phyloP scores from a whole-genome alignment of 1,140 invertebrate genomes.

The Brachionus koreanus region DNA sequence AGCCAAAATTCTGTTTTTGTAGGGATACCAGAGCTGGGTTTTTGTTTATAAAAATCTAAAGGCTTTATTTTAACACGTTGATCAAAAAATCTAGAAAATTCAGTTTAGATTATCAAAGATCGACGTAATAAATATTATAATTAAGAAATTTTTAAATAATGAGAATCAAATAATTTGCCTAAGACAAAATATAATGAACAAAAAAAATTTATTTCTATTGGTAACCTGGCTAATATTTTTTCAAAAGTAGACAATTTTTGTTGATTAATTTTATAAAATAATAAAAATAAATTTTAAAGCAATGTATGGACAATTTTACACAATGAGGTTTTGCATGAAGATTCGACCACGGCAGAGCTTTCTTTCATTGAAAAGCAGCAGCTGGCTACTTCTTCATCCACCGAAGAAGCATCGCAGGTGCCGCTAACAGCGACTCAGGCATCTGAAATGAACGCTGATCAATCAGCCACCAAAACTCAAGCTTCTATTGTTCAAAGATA shows the following conservation, averaged over 20 bases:
- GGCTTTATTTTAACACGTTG: neutral
- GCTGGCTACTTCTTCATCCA: neutral
- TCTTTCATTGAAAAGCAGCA: neutral
- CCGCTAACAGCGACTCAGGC: neutral
- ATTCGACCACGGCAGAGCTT: neutral
- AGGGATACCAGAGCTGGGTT: neutral
- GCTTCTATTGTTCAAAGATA: neutral
- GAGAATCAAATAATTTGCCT: neutral
- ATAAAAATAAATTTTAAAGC: neutral
- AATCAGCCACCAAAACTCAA: neutral
- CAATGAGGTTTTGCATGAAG: slow-evolving; percentile 4
- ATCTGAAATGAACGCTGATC: neutral
- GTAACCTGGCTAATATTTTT: neutral
- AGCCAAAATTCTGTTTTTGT: neutral
- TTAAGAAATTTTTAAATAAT: neutral
- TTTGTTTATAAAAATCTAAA: neutral
- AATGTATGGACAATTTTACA: slow-evolving; percentile 8
- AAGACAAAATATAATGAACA: neutral
- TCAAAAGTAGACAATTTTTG: neutral
- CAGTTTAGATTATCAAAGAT: neutral
- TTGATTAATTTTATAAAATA: neutral
- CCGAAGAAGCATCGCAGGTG: neutral
- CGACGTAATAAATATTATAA: neutral
- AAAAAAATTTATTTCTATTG: neutral
- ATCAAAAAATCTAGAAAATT: neutral